Conservation (phyloP, 53 echinoderm and acorn worm species). For the Henricia sp. region DNA sequence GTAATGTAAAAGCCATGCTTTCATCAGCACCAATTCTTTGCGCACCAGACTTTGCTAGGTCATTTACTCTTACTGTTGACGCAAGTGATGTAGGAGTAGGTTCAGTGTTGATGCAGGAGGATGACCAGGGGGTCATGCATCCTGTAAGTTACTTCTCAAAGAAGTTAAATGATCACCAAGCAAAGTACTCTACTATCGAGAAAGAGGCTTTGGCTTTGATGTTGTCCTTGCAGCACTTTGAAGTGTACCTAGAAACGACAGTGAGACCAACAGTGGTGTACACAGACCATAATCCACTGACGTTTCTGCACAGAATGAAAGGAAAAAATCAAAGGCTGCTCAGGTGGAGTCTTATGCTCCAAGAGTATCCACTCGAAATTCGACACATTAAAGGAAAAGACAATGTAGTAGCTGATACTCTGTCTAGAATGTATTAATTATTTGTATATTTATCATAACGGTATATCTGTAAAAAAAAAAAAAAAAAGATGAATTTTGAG, state of each 20-base stretch:
- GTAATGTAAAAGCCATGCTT: conserved; percentile 56
- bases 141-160: too few species aligned
- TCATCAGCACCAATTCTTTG: conserved; percentile 28
- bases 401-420: background rate
- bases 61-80: conserved; percentile 63
- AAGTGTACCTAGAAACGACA: background rate
- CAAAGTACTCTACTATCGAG: background rate
- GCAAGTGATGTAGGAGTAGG: conserved; percentile 70
- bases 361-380: background rate
- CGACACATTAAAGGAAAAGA: background rate
- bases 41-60: conserved; percentile 62
- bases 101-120: conserved; percentile 64
- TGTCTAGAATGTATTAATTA: background rate
- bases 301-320: background rate
- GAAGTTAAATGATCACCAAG: background rate
- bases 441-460: background rate
- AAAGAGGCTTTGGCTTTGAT: too few species aligned
- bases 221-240: background rate
- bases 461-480: too few species aligned
- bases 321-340: background rate
- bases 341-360: background rate
- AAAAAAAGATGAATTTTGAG: background rate
- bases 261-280: background rate
- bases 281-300: background rate
- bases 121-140: conserved; percentile 34